phyloP scores from a whole-genome alignment of 2,797 vertebrate species.

The Falco columbarius region DNA sequence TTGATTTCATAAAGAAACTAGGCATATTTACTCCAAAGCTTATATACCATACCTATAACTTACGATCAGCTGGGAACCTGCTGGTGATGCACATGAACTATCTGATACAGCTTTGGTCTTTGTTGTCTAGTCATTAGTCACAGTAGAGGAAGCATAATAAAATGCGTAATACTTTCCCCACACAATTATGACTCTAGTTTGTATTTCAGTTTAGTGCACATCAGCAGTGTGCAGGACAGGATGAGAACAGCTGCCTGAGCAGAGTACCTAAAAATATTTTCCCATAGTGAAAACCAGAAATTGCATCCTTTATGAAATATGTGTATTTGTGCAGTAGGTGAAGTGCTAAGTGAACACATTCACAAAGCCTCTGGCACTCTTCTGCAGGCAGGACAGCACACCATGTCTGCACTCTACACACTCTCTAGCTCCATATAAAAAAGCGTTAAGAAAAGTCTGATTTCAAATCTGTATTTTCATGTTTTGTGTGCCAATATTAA shows the following conservation, averaged over 20 bases:
- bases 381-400: not conserved
- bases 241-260: not conserved
- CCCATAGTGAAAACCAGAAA: not conserved
- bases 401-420: not conserved
- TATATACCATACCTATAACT: not conserved
- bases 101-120: not conserved
- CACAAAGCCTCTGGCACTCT: not conserved
- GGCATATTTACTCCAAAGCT: not conserved
- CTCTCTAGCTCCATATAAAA: not conserved
- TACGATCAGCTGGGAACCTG: not conserved
- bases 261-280: not conserved
- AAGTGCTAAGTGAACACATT: not conserved
- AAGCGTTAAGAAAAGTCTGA: not conserved
- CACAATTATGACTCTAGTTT: not conserved
- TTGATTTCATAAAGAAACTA: not conserved
- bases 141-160: not conserved
- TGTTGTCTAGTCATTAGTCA: not conserved
- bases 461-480: slow-evolving; percentile 6
- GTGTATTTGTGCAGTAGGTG: not conserved
- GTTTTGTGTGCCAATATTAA: not conserved
- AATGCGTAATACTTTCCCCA: not conserved
- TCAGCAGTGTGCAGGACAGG: not conserved
- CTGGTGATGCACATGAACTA: not conserved
- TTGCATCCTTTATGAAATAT: not conserved
- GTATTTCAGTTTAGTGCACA: not conserved